Percentiles rank a stretch among this genome's conserved stretches.
Conservation (phyloP, 1,140 invertebrate species). For the Drosophila watanabei region DNA sequence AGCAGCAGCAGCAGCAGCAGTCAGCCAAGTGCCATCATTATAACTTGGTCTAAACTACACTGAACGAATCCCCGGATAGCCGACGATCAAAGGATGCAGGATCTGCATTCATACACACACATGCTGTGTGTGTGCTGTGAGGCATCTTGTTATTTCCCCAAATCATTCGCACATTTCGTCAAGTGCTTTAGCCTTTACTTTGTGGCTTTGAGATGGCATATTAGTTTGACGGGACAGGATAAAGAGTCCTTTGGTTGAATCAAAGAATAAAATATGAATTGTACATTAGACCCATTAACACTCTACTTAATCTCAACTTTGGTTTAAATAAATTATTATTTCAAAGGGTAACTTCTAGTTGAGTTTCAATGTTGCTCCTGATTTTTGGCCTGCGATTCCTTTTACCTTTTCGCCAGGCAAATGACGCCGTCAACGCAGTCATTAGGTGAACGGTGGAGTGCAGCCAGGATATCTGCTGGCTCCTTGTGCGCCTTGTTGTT, state of each 20-base stretch:
- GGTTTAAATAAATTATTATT: not conserved
- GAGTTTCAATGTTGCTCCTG: not conserved
- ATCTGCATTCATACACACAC: not conserved
- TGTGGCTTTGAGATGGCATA: not conserved
- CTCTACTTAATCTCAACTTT: too few species aligned
- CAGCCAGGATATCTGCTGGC: constrained; percentile 27
- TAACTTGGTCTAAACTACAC: constrained; percentile 68
- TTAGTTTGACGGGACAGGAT: not conserved
- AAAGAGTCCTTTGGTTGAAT: not conserved
- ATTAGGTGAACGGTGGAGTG: constrained; percentile 53
- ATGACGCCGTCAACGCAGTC: constrained; percentile 78
- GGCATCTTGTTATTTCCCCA: constrained; percentile 32
- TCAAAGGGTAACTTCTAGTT: constrained; percentile 12
- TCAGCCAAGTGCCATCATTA: constrained; percentile 70
- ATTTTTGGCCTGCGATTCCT: constrained; percentile 34
- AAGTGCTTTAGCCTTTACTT: constrained; percentile 7
- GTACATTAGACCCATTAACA: too few species aligned
- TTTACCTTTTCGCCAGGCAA: constrained; percentile 65
- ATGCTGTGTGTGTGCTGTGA: not conserved
- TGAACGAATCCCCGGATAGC: not conserved
- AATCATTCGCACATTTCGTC: constrained; percentile 27
- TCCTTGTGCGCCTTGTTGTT: constrained; percentile 10
- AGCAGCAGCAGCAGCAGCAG: constrained; percentile 42
- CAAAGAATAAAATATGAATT: too few species aligned
- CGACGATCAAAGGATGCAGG: not conserved